Evolutionary conservation across 1,140 invertebrate genomes (phyloP), one percentile per base, ranked within the genome.

Genomic region (Drosophila lacertosa): DNA sequence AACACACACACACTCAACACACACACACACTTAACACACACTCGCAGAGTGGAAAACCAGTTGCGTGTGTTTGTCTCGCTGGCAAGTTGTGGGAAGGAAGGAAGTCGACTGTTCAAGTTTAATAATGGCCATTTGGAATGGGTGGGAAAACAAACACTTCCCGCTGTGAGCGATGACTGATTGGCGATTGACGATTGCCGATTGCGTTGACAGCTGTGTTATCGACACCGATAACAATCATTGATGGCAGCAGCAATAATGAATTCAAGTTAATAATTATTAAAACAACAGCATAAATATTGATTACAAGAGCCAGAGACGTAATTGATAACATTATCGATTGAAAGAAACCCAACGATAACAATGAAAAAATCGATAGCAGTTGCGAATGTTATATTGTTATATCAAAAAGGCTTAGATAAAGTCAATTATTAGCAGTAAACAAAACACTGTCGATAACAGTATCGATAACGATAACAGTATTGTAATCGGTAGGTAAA

Each of bases 51-150:
- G 32, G 15, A 20, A 64, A 69, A 64, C 66, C 40, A 55, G 66
- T 65, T 47, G 47, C 4, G 10, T 42, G 18, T 39, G n/a, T 45
- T 7, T 42, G 18, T 35, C 20, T 32, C 11, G 13, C n/a, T 65
- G 39, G 42, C 35, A 3, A 20, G 35, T 11, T 20, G 53, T 58
- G 40, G 66, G 50, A 50, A 55, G 66, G 66, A 69, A 64, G 66
- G 35, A 54, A 54, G 60, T 69, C 50, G 24, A 50, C 50, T 32
- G n/a, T 64, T 69, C 66, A 64, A 64, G 66, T 69, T 69, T 40
- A 53, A 69, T 69, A 55, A 64, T 69, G 66, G 35, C 7, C 59
- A 57, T 64, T 64, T 55, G 62, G 40, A 54, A 64, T 57, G 51
- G 13, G 11, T 64, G 60, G 60, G 60, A 42, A 64, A 64, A 32